Evolutionary conservation across 2,113 vertebrate genomes (phyloP), one percentile per base, ranked within the genome.

Genomic region (Sander vitreus): DNA sequence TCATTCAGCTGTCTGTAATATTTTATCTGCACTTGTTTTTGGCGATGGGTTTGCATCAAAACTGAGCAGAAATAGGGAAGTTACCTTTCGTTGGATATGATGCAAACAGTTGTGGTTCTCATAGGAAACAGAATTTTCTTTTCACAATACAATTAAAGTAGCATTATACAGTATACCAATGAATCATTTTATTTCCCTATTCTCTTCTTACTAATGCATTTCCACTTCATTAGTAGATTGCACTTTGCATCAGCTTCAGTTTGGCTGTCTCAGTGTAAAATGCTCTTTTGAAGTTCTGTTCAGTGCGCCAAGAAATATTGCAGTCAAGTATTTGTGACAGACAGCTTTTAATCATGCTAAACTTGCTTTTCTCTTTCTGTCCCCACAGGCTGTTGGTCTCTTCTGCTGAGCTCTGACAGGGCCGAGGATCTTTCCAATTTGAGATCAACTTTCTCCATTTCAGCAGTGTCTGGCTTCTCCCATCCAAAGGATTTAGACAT

Each of bases 351-450:
- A 59, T 91, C 68, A 72, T 51, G 8, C 65, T 87, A 54, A 92
- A 73, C 48, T 19, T 68, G n/a, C 53, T 70, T 70, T 72, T 89
- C 53, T 92, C 47, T 77, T 8, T 89, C 53, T 89, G 51, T 84
- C 68, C 73, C 72, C 27, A 43, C 92, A 94, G 93, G 77, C 82
- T 79, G 81, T 72, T 30, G 68, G 60, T 84, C 62, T 73, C 81
- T 33, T 39, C 68, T 25, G 2, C 86, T 73, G 69, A 78, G 58
- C 67, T 73, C 81, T 70, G 81, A 89, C 73, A 68, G 72, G 27
- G 58, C 67, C 43, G 68, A 78, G 27, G 79, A 87, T 73, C 73
- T 71, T 79, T 80, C 60, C 72, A 27, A 33, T 60, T 73, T 76
- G 18, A 82, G 69, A 89, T 65, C 84, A 62, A 50, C 84, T 45